These are phyloP conservation scores for Puntigrus tetrazona DNA, from an alignment of 2,113 vertebrate species.

Conservation along the genomic window DNA sequence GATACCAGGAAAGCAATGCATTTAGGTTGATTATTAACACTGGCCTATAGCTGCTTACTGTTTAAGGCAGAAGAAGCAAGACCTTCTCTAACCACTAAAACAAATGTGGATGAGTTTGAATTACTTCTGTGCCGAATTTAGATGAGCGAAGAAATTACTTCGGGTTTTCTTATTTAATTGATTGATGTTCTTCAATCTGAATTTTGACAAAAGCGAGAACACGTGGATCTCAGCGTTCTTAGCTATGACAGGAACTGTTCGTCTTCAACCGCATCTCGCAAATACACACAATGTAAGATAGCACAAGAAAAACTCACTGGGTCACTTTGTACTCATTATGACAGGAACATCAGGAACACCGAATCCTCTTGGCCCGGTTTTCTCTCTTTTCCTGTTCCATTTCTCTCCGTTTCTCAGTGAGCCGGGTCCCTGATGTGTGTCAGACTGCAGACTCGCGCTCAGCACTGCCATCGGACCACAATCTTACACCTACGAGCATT, in stretches of 20 bases:
- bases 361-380: background rate
- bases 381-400: background rate
- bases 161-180: background rate
- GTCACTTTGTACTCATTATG: background rate
- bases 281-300: background rate
- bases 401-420: background rate
- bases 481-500: background rate
- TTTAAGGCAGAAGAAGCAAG: background rate
- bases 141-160: background rate
- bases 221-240: background rate
- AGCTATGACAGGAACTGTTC: background rate
- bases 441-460: background rate
- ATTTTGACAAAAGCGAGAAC: background rate
- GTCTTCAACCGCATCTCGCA: background rate
- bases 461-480: background rate
- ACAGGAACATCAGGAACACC: background rate
- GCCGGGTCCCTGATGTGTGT: background rate
- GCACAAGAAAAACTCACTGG: background rate
- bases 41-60: background rate
- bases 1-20: background rate
- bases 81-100: background rate
- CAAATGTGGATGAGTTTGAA: background rate
- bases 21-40: background rate
- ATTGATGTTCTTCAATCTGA: background rate
- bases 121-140: background rate